Evolutionary conservation across 2,888 invertebrate species (phyloP), one percentile per base, ranked within the genome.

Genomic region (Calliopum simillimum): DNA sequence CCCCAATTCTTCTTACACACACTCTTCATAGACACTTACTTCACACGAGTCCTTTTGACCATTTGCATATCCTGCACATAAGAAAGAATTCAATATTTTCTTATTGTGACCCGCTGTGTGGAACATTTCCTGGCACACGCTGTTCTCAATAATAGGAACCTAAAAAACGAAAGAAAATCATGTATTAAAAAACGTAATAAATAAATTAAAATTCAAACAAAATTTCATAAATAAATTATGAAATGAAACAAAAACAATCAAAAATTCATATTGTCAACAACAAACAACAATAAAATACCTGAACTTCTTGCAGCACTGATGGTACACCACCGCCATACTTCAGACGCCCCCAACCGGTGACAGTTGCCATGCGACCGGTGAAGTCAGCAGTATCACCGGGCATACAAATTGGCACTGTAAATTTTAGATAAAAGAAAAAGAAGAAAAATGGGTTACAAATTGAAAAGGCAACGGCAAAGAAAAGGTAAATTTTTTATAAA

Each of bases 61-160:
- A 77, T 94, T 94, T 47, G 95, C 94, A 83, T 97, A 97, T 46
- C 97, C 97, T 0, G 97, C 97, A 79, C 97, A 97, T 33, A 97
- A 88, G 87, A 97, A 97, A 46, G 96, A 95, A 74, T 90, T 91
- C 43, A 95, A 88, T 73, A 97, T 97, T 79, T 92, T 91, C 87
- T 97, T 97, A 1, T 92, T 89, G 82, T 97, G 96, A 0, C 95
- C 95, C 1, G 94, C 96, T 0, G 94, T 94, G 78, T 93, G 91
- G 89, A 97, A 97, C 96, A 97, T 96, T 84, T 95, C 94, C 84
- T 97, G 96, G 83, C 97, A 97, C 13, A 95, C 94, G 75, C 90
- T 90, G 85, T 97, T 97, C 82, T 95, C 94, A 87, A 97, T 94
- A 73, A 97, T 92, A 46, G 97, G 97, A 25, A 97, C 96, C 88